phyloP scores from a whole-genome alignment of 1,140 invertebrate species.

The Metaphire vulgaris region DNA sequence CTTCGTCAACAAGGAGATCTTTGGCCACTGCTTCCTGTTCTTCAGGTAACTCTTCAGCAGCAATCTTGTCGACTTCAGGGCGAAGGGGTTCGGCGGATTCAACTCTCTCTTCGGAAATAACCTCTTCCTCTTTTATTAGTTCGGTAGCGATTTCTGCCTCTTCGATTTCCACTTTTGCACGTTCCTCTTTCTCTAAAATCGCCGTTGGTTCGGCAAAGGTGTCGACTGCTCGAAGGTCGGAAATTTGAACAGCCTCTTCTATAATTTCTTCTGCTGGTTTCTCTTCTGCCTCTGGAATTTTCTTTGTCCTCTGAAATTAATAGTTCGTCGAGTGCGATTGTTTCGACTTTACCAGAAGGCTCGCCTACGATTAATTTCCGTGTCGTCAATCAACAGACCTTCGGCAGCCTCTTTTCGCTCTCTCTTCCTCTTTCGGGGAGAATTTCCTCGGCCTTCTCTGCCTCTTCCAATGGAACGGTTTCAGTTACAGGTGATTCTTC shows the following conservation, averaged over 20 bases:
- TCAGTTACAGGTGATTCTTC: neutral
- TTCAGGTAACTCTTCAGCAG: neutral
- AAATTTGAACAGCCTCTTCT: neutral
- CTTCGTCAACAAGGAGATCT: neutral
- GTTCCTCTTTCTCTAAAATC: neutral
- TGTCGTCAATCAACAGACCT: neutral
- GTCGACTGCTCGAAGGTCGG: neutral
- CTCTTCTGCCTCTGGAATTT: neutral
- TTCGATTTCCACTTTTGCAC: neutral
- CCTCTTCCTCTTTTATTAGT: neutral
- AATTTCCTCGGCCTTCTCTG: neutral
- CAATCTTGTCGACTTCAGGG: neutral
- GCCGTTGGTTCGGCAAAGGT: neutral
- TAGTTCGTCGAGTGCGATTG: too few relatives aligned
- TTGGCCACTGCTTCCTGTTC: neutral
- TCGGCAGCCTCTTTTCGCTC: neutral
- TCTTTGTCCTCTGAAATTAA: too few relatives aligned
- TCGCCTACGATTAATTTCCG: neutral
- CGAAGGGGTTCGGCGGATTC: too few relatives aligned
- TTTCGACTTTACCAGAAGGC: neutral
- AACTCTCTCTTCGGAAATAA: neutral
- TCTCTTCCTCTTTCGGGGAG: neutral
- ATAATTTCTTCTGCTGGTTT: neutral
- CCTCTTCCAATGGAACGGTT: neutral
- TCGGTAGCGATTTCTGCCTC: conserved; percentile 1